Conservation (phyloP, 1,140 invertebrate genomes). For the Nebria ingens region DNA sequence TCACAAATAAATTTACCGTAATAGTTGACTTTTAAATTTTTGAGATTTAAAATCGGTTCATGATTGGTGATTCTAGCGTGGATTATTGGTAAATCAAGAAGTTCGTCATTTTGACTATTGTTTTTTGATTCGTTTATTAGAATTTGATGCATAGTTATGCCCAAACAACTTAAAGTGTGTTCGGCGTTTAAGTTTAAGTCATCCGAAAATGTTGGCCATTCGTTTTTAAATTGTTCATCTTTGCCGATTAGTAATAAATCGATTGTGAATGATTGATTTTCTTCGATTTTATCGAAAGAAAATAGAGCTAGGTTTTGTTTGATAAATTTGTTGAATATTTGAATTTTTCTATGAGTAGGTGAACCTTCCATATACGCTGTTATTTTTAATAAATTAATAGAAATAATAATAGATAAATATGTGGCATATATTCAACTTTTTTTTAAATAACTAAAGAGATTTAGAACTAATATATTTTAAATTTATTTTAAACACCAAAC, state of each 20-base stretch:
- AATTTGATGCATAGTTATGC: conserved; percentile 63
- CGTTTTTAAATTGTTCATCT: conserved; percentile 44
- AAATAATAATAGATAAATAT: no score
- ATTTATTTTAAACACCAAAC: no score
- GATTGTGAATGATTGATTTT: conserved; percentile 47
- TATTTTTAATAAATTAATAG: conserved; percentile 19
- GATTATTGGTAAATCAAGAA: conserved; percentile 38
- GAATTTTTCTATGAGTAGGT: conserved; percentile 38
- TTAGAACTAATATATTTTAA: no score
- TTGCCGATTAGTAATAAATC: conserved; percentile 51
- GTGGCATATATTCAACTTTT: no score
- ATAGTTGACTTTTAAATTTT: conserved; percentile 65
- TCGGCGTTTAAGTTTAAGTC: conserved; percentile 56
- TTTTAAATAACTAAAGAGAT: no score
- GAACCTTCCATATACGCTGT: conserved; percentile 42
- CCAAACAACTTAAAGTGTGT: conserved; percentile 51
- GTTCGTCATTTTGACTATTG: conserved; percentile 16
- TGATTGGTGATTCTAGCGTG: conserved; percentile 59
- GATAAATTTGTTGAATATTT: conserved; percentile 44
- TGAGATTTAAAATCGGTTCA: conserved; percentile 53
- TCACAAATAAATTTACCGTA: conserved; percentile 47
- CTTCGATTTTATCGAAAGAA: conserved; percentile 48
- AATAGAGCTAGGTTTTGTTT: conserved; percentile 39
- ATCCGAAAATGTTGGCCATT: conserved; percentile 50
- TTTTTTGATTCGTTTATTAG: conserved; percentile 20